Evolutionary conservation across 92 coral and sea anemone genomes (phyloP).

Genomic region (Palythoa heliodiscus): DNA sequence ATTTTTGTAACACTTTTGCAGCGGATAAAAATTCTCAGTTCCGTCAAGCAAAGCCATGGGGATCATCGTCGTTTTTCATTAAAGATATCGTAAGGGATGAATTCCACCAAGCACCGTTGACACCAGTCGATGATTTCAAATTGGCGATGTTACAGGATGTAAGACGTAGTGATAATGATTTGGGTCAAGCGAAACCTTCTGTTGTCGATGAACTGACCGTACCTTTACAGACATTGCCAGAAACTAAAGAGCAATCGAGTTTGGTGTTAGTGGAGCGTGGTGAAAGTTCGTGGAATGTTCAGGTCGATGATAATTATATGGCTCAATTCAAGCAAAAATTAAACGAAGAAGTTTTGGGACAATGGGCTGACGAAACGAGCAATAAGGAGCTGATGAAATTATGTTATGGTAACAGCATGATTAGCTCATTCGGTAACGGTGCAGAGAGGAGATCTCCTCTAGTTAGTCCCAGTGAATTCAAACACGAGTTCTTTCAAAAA

Average conservation of each 20-base stretch:
- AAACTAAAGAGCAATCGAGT: background rate
- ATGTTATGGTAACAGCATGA: background rate
- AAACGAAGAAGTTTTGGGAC: background rate
- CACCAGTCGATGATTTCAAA: background rate
- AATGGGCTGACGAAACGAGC: background rate
- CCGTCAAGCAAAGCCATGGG: background rate
- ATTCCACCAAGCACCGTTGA: background rate
- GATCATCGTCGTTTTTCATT: constrained; percentile 25
- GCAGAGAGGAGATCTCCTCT: background rate
- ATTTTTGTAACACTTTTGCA: background rate
- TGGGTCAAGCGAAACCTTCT: background rate
- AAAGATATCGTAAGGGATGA: constrained; percentile 16
- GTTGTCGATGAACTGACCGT: background rate
- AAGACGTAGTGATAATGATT: background rate
- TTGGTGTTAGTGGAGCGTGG: background rate
- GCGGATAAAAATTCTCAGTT: background rate
- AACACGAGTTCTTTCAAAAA: background rate
- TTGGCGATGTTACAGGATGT: background rate
- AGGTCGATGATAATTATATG: background rate
- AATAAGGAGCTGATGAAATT: background rate
- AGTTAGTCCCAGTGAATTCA: background rate
- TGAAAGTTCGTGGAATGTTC: background rate
- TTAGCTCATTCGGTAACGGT: background rate
- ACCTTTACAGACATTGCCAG: background rate
- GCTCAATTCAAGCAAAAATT: background rate